Evolutionary conservation across 2,797 vertebrate species (phyloP), one percentile per base, ranked within the genome.

Genomic region (Lindbergichthys nudifrons): DNA sequence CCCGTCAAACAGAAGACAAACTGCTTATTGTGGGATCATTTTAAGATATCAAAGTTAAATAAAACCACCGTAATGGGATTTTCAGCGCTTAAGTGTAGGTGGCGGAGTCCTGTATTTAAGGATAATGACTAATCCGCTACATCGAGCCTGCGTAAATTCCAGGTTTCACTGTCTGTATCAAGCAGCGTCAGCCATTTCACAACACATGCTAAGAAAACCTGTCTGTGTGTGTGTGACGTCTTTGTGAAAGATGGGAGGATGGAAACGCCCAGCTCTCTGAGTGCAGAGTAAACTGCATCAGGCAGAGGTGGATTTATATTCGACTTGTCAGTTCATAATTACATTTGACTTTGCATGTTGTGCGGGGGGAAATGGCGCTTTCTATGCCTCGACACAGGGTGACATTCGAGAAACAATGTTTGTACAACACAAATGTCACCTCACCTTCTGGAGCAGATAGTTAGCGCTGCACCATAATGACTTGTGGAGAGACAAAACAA

Each of bases 41-140:
- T 85, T 77, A 75, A 87, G 80, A 83, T 90, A 92, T 92, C 82
- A 90, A 78, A 89, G 91, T 60, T 75, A 88, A 88, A 92, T 89
- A 81, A 92, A 93, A 86, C 74, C 36, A 72, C 65, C 65, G 80
- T 81, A 89, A 92, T 90, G 83, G 72, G 80, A 83, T 91, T 91
- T 89, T 84, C 51, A 46, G 81, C 43, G 26, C 73, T 80, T 90
- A 92, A 91, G 84, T 90, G 81, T 86, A 75, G 92, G 85, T 89
- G 87, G 88, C 36, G 59, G 68, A 85, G 78, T 88, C 86, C 93
- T 92, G 87, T 93, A 92, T 90, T 94, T 95, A 92, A 77, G 85
- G 89, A 94, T 93, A 92, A 93, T 91, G 79, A 92, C 87, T 87
- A 92, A 94, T 93, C 86, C 14, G 23, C 86, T 63, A 91, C 89